These are phyloP conservation scores for Chrysomallon squamiferum DNA, from an alignment of 1,140 invertebrate genomes.

Conservation along the genomic window DNA sequence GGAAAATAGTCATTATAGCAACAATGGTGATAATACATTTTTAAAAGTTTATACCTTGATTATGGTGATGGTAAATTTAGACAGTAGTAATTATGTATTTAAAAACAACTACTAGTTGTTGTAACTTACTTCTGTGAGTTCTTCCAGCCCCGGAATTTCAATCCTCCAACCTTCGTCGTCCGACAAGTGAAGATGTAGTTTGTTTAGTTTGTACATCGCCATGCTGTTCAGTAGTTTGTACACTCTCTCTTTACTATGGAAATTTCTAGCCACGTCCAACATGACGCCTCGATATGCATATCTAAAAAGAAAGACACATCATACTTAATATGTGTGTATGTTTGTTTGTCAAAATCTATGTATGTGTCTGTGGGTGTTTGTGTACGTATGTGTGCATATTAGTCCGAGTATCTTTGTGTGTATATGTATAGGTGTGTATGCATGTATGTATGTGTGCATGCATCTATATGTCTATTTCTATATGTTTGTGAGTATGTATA, in stretches of 20 bases:
- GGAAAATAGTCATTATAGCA: too few species aligned
- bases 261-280: slow-evolving; percentile 57
- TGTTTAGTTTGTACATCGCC: slow-evolving; percentile 57
- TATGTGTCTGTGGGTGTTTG: not conserved
- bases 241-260: slow-evolving; percentile 42
- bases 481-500: not conserved
- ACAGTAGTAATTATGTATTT: too few species aligned
- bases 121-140: slow-evolving; percentile 53
- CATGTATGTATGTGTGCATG: not conserved
- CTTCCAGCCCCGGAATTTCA: slow-evolving; percentile 49
- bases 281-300: slow-evolving; percentile 49
- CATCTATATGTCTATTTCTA: not conserved
- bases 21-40: too few species aligned
- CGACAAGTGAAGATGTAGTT: slow-evolving; percentile 57
- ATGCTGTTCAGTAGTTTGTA: slow-evolving; percentile 48
- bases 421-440: not conserved
- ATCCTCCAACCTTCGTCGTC: slow-evolving; percentile 60
- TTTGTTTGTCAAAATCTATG: not conserved
- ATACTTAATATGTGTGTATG: too few species aligned
- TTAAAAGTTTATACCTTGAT: too few species aligned
- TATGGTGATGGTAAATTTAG: too few species aligned
- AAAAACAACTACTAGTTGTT: too few species aligned
- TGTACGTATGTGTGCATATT: not conserved
- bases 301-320: too few species aligned
- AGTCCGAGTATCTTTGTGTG: not conserved